Conservation (phyloP, 2,113 vertebrate genomes). For the Poicephalus gulielmi region DNA sequence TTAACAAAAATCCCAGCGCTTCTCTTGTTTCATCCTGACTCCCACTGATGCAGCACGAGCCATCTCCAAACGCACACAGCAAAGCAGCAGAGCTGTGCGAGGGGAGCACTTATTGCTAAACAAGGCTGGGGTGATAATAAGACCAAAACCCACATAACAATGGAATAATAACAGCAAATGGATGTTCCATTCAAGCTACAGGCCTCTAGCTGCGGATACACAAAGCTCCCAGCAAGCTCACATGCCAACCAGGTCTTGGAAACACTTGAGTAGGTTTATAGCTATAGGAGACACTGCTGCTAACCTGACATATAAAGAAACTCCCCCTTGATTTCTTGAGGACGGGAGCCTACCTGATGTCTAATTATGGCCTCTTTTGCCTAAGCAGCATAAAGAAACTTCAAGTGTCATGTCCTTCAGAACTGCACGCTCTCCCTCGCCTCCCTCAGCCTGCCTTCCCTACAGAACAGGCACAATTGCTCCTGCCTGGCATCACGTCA, state of each 20-base stretch:
- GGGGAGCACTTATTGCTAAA: not conserved
- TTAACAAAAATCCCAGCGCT: slow-evolving; percentile 1
- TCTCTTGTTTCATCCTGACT: not conserved
- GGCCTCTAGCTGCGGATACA: not conserved
- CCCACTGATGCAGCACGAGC: not conserved
- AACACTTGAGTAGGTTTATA: not conserved
- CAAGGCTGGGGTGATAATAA: not conserved
- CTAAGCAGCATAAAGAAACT: not conserved
- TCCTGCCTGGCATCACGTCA: not conserved
- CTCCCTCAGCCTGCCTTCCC: not conserved
- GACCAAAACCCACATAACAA: not conserved
- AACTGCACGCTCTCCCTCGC: accelerated
- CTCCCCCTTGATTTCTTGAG: not conserved
- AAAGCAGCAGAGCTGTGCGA: not conserved
- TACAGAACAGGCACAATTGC: accelerated
- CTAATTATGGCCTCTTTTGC: not conserved
- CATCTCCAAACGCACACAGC: not conserved
- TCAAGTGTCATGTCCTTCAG: not conserved
- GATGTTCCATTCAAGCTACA: not conserved
- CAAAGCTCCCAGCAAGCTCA: not conserved
- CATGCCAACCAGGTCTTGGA: not conserved
- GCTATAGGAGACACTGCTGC: not conserved
- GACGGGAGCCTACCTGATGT: not conserved
- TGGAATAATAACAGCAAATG: not conserved
- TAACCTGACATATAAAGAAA: not conserved